Evolutionary conservation across 2,888 invertebrate species (phyloP).

Genomic region (Andricus quercusramuli): DNA sequence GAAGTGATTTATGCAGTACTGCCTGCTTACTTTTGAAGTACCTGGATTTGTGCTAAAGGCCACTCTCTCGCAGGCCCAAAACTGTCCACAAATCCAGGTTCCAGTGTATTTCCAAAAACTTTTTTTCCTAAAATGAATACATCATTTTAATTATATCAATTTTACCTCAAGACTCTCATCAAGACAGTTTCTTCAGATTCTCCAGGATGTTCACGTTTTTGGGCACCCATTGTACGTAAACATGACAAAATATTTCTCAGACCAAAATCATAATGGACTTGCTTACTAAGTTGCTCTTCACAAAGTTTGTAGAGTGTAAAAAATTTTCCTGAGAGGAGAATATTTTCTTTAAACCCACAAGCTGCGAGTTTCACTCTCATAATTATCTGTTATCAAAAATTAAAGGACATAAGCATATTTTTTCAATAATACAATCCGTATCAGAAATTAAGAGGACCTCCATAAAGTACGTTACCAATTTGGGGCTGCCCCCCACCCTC

Average conservation of each 20-base stretch:
- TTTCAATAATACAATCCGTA: too few relatives aligned
- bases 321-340: constrained; percentile 89
- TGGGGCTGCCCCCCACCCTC: too few relatives aligned
- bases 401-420: too few relatives aligned
- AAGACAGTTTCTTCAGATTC: constrained; percentile 92
- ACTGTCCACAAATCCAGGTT: too few relatives aligned
- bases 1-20: too few relatives aligned
- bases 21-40: too few relatives aligned
- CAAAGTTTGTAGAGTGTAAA: constrained; percentile 92
- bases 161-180: constrained; percentile 89
- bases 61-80: too few relatives aligned
- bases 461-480: too few relatives aligned
- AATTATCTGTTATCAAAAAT: constrained; percentile 82
- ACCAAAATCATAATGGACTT: constrained; percentile 93
- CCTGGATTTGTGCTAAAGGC: too few relatives aligned
- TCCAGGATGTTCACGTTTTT: constrained; percentile 87
- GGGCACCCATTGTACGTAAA: constrained; percentile 88
- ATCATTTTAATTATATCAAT: not conserved
- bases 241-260: constrained; percentile 90
- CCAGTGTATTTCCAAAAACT: not conserved
- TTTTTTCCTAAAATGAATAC: not conserved
- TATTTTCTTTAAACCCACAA: constrained; percentile 93
- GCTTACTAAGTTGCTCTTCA: constrained; percentile 94
- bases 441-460: too few relatives aligned
- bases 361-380: constrained; percentile 94